Base-by-base conservation (phyloP, 2,797 vertebrate species). In the Ptychadena robeensis region DNA sequence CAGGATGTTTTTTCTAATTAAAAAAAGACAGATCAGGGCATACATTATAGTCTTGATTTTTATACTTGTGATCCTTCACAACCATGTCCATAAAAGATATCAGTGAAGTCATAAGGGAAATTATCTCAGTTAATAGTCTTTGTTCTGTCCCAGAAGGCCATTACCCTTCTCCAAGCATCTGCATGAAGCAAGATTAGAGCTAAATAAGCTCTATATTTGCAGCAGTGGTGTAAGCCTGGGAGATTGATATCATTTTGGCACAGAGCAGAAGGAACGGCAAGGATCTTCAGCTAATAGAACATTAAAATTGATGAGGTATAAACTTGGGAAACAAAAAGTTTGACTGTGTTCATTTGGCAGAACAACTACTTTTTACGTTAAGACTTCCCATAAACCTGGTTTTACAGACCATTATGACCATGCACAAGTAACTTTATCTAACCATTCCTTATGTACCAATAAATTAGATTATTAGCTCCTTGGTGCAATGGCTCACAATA, bases 301-400 rank as follows among this genome's bases (percentile, higher is more conserved):
- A 70, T 77, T 70, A 82, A 82, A 82, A 82, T 78, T 77, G 73
- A 82, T 77, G 73, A 82, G 73, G 73, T 82, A 71, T 72, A 82
- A 77, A 66, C 59, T 57, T 78, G 38, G 81, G 74, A 78, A 82
- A 83, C 25, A 9, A 57, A 53, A 72, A 12, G 38, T 53, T 79
- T 78, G 74, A 78, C 68, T 79, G 68, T 32, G 48, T 71, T 71
- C 81, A 82, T 67, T 48, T 83, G 81, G 81, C 74, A 78, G 59
- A 83, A 79, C 32, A 63, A 28, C 69, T 57, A 40, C 53, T 72
- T 78, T 70, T 79, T 78, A 44, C 14, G 30, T 65, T 72, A 77
- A 71, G 81, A 66, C 74, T 69, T 72, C 57, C 79, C 65, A 81
- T 66, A 81, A 81, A 81, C 37, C 38, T 81, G 79, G 70, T 65